Percentiles rank a stretch among this genome's conserved stretches.
phyloP scores from a whole-genome alignment of 2,888 invertebrate species.

The Pegoplata infirma region DNA sequence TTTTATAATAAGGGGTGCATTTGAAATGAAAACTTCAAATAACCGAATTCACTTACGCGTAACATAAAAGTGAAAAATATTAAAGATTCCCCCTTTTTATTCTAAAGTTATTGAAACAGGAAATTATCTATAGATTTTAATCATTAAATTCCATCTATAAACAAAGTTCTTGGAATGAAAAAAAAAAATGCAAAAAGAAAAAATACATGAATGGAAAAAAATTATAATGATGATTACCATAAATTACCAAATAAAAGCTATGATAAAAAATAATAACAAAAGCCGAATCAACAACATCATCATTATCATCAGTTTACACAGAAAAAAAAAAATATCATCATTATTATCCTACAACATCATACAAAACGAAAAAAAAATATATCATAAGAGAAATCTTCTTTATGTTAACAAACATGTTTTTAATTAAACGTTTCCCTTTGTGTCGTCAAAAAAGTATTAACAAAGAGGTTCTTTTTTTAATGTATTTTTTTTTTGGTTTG shows the following conservation, averaged over 20 bases:
- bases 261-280: constrained; percentile 14
- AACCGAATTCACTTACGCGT: constrained; percentile 55
- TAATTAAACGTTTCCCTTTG: constrained; percentile 73
- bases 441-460: constrained; percentile 42
- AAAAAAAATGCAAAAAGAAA: constrained; percentile 9
- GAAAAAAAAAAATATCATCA: constrained; percentile 3
- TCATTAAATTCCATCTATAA: constrained; percentile 42
- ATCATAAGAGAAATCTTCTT: constrained; percentile 11
- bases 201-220: not conserved
- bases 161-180: constrained; percentile 9
- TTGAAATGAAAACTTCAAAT: constrained; percentile 18
- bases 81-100: constrained; percentile 11
- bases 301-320: not conserved
- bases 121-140: constrained; percentile 60
- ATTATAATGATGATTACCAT: constrained; percentile 21
- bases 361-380: not conserved
- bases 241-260: constrained; percentile 52
- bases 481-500: constrained; percentile 9
- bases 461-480: constrained; percentile 22
- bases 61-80: constrained; percentile 21
- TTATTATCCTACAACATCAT: not conserved
- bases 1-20: constrained; percentile 38
- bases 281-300: constrained; percentile 30
- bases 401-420: constrained; percentile 70
- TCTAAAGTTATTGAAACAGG: constrained; percentile 45